Evolutionary conservation across 2,113 vertebrate genomes (phyloP), one percentile per base, ranked within the genome.

Genomic region (Muntiacus muntjak): DNA sequence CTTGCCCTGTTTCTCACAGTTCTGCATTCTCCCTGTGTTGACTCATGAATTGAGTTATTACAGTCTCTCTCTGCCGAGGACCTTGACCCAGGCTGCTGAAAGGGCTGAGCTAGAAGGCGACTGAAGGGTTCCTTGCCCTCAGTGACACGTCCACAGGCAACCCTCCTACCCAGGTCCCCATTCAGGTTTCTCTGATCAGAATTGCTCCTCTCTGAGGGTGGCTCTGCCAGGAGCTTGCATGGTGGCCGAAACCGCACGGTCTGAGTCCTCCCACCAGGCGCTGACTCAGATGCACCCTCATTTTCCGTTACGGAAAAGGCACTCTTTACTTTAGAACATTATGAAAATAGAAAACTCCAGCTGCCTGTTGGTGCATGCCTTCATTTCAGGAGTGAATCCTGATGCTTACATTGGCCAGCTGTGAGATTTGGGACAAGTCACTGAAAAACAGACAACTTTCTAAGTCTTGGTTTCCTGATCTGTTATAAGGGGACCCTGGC

Each of bases 381-480:
- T 76, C 2, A 43, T 64, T 64, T 96, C 45, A 54, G 30, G 30
- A 47, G 17, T 36, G 84, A 87, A 60, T 90, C n/a, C 36, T 60
- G 26, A 16, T 40, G 60, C 86, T 96, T n/a, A n/a, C 2, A 55
- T 11, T 67, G 92, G 74, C 23, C 58, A 84, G 21, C 21, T 79
- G 0, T 58, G 71, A 64, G 58, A 50, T 36, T n/a, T 85, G 40
- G 26, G 55, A 30, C 45, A 92, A 92, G 28, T 43, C 76, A 58
- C 15, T 81, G 23, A 81, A 11, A 60, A 57, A 45, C 58, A 62
- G 54, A n/a, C 13, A 57, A 64, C 57, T 83, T 87, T 55, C 50
- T n/a, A 82, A 60, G 21, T 82, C 28, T 54, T 85, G 7, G 25
- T 87, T 96, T 97, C 64, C 67, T 91, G 45, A 26, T 55, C 58